Evolutionary conservation across 1,140 invertebrate species (phyloP), one percentile per base, ranked within the genome.

Genomic region (Listronotus bonariensis): DNA sequence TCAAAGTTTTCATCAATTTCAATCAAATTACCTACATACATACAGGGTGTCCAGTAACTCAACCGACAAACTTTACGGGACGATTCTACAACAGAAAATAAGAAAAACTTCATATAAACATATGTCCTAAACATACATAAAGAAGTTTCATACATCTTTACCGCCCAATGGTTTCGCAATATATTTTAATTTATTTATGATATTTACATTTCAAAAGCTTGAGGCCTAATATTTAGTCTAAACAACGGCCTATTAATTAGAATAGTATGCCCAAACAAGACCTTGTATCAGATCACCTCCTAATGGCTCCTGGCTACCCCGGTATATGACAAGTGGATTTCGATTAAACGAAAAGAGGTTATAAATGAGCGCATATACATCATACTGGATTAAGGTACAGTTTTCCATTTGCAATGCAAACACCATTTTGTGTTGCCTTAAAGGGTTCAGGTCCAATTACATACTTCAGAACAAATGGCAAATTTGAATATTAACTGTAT

Each of bases 301-400:
- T 70, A 70, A 70, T 70, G 69, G 69, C 69, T 63, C 20, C 64
- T 48, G 69, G 69, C 66, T 68, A 70, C 69, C 64, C 60, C 64
- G 51, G 65, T 53, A 26, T 59, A 64, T 70, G 68, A 70, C 68
- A 70, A 68, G 65, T 68, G 69, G 62, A 65, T 68, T 63, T 68
- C 65, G 66, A 68, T 70, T 68, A 70, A 70, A 68, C 62, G 69
- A 70, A 66, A 70, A 70, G 69, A 68, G 69, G 69, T 70, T 70
- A 70, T 70, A 68, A 68, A 70, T 70, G 69, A 70, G 41, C 52
- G 59, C 43, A 60, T 59, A 68, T 68, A 60, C 69, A 70, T 70
- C 65, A 68, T 62, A 67, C 40, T 51, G 62, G 59, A 70, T 65
- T 61, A 64, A 67, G 56, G 61, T 67, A 65, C 49, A 59, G 65